Percentiles rank a stretch among this genome's conserved stretches.
These are phyloP conservation scores for Philhelius pedissequus DNA, from an alignment of 2,888 invertebrate genomes.

Conservation along the genomic window DNA sequence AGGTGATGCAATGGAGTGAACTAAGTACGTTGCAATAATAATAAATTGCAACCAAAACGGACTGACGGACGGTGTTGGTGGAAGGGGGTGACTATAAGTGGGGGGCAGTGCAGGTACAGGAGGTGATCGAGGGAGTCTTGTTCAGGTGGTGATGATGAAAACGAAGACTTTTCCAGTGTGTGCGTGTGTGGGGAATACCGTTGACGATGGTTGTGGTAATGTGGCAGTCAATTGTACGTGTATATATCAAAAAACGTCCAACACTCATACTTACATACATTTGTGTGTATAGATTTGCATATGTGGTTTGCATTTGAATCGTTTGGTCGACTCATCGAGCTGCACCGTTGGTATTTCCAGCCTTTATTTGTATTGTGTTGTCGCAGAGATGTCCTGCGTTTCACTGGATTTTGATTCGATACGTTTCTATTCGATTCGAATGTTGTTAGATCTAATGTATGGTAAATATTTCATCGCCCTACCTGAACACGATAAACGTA, in stretches of 20 bases:
- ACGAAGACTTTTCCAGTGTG: not conserved
- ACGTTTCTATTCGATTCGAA: not conserved
- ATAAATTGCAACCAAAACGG: conserved; percentile 64
- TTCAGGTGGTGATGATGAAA: conserved; percentile 51
- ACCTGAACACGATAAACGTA: not conserved
- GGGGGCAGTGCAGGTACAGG: not conserved
- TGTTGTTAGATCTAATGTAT: conserved; percentile 43
- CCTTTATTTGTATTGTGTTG: conserved; percentile 10
- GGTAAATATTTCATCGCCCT: conserved; percentile 29
- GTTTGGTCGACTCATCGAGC: conserved; percentile 32
- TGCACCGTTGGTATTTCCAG: not conserved
- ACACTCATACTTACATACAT: too few species aligned
- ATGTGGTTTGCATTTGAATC: conserved; percentile 52
- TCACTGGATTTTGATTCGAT: conserved; percentile 2
- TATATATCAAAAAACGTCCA: conserved; percentile 24
- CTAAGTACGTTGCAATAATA: conserved; percentile 67
- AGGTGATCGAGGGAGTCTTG: not conserved
- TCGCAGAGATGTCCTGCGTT: conserved; percentile 52
- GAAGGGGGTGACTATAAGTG: too few species aligned
- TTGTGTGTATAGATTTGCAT: conserved; percentile 55
- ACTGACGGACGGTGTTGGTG: conserved; percentile 13
- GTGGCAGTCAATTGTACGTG: conserved; percentile 11
- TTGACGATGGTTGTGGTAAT: conserved; percentile 34
- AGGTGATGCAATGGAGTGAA: conserved; percentile 66
- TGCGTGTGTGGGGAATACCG: conserved; percentile 17